phyloP scores from a whole-genome alignment of 2,797 vertebrate genomes.

The Gallinago stenura region DNA sequence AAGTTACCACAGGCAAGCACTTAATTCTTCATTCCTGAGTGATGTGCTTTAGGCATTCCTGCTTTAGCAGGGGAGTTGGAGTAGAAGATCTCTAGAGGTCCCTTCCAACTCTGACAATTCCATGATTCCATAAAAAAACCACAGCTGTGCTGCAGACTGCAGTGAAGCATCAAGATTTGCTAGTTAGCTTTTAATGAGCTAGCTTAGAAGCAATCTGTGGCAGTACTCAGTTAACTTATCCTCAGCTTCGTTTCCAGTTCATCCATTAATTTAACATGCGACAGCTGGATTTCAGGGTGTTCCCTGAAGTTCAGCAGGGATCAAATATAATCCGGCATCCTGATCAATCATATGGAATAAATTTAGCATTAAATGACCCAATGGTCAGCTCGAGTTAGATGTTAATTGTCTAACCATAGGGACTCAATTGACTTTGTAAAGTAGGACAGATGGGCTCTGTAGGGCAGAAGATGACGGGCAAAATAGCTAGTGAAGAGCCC shows the following conservation, averaged over 20 bases:
- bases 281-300: conserved; percentile 24
- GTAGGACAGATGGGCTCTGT: conserved; percentile 43
- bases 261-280: conserved; percentile 48
- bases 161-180: conserved; percentile 39
- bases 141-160: conserved; percentile 14
- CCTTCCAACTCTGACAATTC: too few species aligned
- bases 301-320: conserved; percentile 30
- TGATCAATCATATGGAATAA: conserved; percentile 65
- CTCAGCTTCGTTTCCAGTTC: not conserved
- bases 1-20: not conserved
- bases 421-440: conserved; percentile 22
- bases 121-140: not conserved
- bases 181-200: conserved; percentile 54
- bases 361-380: conserved; percentile 43
- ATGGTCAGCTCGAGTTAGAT: conserved; percentile 25
- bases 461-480: conserved; percentile 12
- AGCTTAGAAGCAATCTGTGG: conserved; percentile 14
- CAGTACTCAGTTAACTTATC: conserved; percentile 19
- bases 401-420: conserved; percentile 49
- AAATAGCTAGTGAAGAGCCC: not conserved
- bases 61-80: too few species aligned
- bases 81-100: too few species aligned
- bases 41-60: too few species aligned
- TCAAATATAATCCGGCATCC: conserved; percentile 37
- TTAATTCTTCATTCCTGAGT: not conserved